A percentile compares a stretch with the other conserved stretches of the same genome.
phyloP scores from a whole-genome alignment of 2,113 vertebrate species.

The Trinectes maculatus region DNA sequence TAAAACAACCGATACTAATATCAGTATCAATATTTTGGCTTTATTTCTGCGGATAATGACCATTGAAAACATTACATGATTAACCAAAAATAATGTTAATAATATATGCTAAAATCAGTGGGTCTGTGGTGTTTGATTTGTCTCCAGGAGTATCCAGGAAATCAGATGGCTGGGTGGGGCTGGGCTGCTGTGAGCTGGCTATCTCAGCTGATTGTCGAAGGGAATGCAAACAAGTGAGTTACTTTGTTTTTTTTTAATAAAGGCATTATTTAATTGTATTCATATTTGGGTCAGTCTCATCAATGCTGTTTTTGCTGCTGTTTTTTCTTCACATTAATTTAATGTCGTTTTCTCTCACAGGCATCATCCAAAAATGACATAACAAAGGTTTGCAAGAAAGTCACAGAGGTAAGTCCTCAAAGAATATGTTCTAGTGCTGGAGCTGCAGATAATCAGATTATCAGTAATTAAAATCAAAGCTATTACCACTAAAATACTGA shows the following conservation, averaged over 20 bases:
- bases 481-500: too few relatives aligned
- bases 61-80: too few relatives aligned
- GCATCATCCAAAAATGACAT: constrained; percentile 95
- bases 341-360: constrained; percentile 82
- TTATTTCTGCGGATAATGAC: too few relatives aligned
- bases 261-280: neutral
- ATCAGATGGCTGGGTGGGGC: constrained; percentile 95
- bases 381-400: constrained; percentile 94
- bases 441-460: too few relatives aligned
- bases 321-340: too few relatives aligned
- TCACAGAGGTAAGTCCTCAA: constrained; percentile 88
- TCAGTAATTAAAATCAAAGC: too few relatives aligned
- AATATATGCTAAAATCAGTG: too few relatives aligned
- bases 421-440: too few relatives aligned
- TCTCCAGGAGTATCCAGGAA: constrained; percentile 90
- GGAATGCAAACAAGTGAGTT: constrained; percentile 92
- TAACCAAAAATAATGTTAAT: too few relatives aligned
- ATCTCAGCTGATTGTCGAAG: constrained; percentile 93
- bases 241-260: neutral
- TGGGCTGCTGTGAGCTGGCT: constrained; percentile 97
- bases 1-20: too few relatives aligned
- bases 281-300: neutral
- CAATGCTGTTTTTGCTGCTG: neutral
- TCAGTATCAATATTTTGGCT: too few relatives aligned
- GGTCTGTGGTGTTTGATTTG: constrained; percentile 15